Evolutionary conservation across 1,140 invertebrate genomes (phyloP), one percentile per base, ranked within the genome.

Genomic region (Cydia splendana): DNA sequence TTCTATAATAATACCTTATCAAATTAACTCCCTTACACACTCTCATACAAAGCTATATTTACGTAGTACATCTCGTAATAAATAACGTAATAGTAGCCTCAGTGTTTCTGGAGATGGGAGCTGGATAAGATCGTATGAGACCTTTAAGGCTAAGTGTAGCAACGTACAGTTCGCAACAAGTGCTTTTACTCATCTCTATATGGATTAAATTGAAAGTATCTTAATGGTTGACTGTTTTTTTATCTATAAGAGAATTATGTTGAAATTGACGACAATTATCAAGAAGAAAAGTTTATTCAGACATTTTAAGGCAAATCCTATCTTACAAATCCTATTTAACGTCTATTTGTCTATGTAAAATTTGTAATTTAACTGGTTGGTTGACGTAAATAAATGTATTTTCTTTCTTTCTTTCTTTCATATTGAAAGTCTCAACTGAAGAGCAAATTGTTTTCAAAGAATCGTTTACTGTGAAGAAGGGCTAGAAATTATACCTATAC

Each of bases 111-210:
- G 30, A 71, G 67, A 71, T 71, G 30, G 67, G 15, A 71, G 34
- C n/a, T 71, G 67, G 65, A 71, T 71, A 71, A 71, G 67, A 71
- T 71, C 15, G n/a, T 42, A 71, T 42, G 57, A n/a, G 15, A 38
- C 67, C 30, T 71, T 71, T 71, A 71, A 42, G n/a, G n/a, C 34
- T 38, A 18, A 42, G n/a, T 18, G 18, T 38, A 71, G 20, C 30
- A 38, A 42, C 30, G 15, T 30, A 71, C 38, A 34, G 24, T 34
- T 71, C 15, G 30, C 67, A 71, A 71, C 24, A 67, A 71, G 13
- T n/a, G 67, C 67, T 71, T 71, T 71, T 38, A 42, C 67, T 38
- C 65, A 0, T 30, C 28, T 10, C 28, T 30, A 67, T 30, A 15
- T n/a, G 65, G 4, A 69, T 69, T 18, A 6, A 30, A 34, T 18